Base-by-base conservation (phyloP, 92 coral and sea anemone genomes). In the Nematostella vectensis region DNA sequence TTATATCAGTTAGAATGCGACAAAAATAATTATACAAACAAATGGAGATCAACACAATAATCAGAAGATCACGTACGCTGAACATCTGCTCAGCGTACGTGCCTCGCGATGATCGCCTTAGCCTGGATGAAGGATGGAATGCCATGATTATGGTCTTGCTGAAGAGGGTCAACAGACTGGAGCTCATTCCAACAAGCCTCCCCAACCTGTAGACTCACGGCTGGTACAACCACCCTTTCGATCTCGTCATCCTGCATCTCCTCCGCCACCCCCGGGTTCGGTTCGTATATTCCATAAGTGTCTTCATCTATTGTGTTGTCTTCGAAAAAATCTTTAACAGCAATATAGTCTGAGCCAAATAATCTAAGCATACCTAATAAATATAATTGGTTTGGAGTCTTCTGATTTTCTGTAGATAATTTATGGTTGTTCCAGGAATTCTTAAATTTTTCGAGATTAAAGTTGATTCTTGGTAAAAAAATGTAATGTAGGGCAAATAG, bases 341-440 rank as follows among this genome's bases (percentile, higher is more conserved):
- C 75, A 0, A 55, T 69, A 36, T 69, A 38, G 11, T 58, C 25
- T 27, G 55, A 54, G 0, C 64, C 73, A 29, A 40, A 49, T 27
- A 67, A 11, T 2, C 39, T 39, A 2, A 67, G 13, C 63, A 67
- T 67, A 2, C 73, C 73, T 0, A 58, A 53, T 17, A 68, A 48
- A 26, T 58, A 76, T 3, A 76, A 29, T 25, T 76, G 76, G 50
- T 68, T 59, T 0, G 82, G 82, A 13, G 76, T 61, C 25, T 50
- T 48, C 38, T 61, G 61, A 22, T 40, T 15, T 57, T 76, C 82
- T 0, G 82, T 59, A 11, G 73, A 56, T 1, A 74, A 54, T 31
- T 67, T 69, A 50, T 67, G 75, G 22, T 61, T 62, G 50, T 76
- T 76, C 82, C 82, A 76, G 26, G 61, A 49, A 19, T 54, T 36